phyloP scores from a whole-genome alignment of 2,113 vertebrate genomes.

The Ophiodon elongatus region DNA sequence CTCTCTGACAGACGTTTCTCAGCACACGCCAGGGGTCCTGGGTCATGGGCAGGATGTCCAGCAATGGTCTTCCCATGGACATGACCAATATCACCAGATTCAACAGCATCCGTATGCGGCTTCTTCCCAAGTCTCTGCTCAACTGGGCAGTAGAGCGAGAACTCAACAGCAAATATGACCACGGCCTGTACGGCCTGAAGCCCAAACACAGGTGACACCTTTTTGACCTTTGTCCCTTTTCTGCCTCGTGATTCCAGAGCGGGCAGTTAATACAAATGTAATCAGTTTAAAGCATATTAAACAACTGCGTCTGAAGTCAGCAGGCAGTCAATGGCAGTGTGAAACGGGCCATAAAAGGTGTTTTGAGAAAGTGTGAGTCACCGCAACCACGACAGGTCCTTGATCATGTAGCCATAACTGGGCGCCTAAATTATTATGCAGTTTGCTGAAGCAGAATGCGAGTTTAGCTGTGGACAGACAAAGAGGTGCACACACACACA shows the following conservation, averaged over 20 bases:
- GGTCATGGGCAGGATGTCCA: constrained; percentile 86
- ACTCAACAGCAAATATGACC: constrained; percentile 84
- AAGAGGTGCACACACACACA: too few species aligned
- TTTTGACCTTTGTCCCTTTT: neutral
- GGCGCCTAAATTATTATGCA: too few species aligned
- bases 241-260: neutral
- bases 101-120: constrained; percentile 65
- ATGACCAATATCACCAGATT: constrained; percentile 81
- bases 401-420: too few species aligned
- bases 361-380: too few species aligned
- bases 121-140: constrained; percentile 79
- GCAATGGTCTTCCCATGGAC: constrained; percentile 87
- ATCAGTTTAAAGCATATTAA: too few species aligned
- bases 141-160: constrained; percentile 71
- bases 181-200: constrained; percentile 87
- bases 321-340: too few species aligned
- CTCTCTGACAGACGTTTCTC: constrained; percentile 89
- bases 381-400: too few species aligned
- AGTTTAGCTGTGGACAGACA: too few species aligned
- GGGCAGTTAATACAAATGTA: neutral
- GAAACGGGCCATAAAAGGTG: too few species aligned
- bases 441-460: too few species aligned
- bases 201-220: constrained; percentile 85
- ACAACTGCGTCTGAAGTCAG: too few species aligned
- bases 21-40: constrained; percentile 91